Percentiles rank a stretch among this genome's conserved stretches.
Conservation (phyloP, 2,113 vertebrate genomes). For the Phylloscopus trochiloides region DNA sequence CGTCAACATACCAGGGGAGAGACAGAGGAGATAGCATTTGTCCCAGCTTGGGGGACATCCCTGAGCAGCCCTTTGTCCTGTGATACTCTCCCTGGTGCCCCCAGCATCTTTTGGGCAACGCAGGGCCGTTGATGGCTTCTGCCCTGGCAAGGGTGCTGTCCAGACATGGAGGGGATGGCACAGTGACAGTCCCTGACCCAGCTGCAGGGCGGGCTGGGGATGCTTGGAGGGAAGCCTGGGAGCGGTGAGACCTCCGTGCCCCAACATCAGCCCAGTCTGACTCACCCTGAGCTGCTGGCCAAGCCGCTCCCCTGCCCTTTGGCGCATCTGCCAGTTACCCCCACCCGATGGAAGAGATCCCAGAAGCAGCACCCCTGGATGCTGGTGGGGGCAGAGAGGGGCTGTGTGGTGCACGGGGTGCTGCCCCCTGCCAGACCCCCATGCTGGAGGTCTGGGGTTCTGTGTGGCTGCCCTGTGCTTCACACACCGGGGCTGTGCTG, state of each 20-base stretch:
- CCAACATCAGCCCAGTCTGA: slow-evolving; percentile 15
- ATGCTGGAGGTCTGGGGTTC: fast-evolving
- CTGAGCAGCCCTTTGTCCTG: neutral
- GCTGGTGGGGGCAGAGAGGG: neutral
- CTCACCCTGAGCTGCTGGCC: neutral
- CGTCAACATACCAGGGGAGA: neutral
- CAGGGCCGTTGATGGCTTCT: neutral
- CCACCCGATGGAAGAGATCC: neutral
- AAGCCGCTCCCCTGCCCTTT: neutral
- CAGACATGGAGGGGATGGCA: neutral
- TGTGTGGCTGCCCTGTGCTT: fast-evolving
- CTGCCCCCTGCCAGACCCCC: fast-evolving
- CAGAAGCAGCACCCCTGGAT: neutral
- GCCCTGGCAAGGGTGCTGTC: neutral
- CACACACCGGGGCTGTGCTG: fast-evolving
- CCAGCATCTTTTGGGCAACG: neutral
- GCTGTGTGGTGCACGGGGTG: neutral
- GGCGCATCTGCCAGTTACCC: neutral
- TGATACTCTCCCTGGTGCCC: neutral
- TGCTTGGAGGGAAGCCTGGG: slow-evolving; percentile 15
- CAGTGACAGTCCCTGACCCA: neutral
- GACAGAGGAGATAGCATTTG: neutral
- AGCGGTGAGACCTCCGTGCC: neutral
- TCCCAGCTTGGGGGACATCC: neutral
- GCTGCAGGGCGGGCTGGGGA: neutral